Base-by-base conservation (phyloP, 2,797 vertebrate species). In the Antennarius maculatus region DNA sequence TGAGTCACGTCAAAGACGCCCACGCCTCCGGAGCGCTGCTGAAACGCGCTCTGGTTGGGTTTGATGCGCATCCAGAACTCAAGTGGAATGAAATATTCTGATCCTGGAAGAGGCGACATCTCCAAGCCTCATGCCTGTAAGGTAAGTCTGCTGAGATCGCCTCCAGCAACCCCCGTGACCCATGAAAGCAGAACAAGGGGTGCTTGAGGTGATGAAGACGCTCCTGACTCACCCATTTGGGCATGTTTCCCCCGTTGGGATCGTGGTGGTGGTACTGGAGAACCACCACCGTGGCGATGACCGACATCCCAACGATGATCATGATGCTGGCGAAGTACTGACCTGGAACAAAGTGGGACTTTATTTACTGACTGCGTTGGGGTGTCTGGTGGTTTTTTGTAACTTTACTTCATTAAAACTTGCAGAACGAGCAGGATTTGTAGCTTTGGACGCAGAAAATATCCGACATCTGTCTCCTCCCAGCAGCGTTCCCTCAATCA, bases 241-340 rank as follows among this genome's bases (percentile, higher is more conserved):
- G 94, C 93, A 95, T 94, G 67, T 79, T 90, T 27, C 91, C 92
- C 84, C 93, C 93, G 0, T 91, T 93, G 4, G 94, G 94, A 73
- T 95, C 92, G 2, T 95, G 94, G 58, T 95, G 94, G 72, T 95
- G 94, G 74, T 94, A 95, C 77, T 94, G 94, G 59, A 95, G 87
- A 39, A 95, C 94, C 46, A 95, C 82, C 69, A 93, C 92, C 0
- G 94, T 95, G 48, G 94, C 94, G 6, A 95, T 91, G 65, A 95
- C 94, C 2, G 93, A 94, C 92, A 95, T 92, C 73, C 94, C 94
- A 29, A 95, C 94, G 28, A 95, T 95, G 83, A 94, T 92, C 94
- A 95, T 94, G 56, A 92, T 95, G 67, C 94, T 94, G 80, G 93
- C 94, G 74, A 95, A 95, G 88, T 95, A 95, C 86, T 95, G 94